phyloP scores from a whole-genome alignment of 1,140 invertebrate genomes.

The Pogonomyrmex californicus region DNA sequence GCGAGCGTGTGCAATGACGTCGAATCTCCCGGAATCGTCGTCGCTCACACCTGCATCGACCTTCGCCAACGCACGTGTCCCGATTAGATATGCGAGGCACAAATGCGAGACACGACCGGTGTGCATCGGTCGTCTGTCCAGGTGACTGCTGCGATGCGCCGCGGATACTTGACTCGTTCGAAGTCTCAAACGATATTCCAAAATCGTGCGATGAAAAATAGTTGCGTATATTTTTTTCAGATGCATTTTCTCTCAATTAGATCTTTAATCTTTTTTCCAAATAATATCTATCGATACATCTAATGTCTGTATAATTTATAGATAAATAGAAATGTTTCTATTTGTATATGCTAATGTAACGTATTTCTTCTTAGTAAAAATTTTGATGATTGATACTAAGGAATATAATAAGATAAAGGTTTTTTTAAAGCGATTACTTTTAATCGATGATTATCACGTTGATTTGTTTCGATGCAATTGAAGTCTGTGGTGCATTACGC shows the following conservation, averaged over 20 bases:
- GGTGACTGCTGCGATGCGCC: slow-evolving; percentile 14
- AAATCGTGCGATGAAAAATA: slow-evolving; percentile 2
- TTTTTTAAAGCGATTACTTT: slow-evolving; percentile 11
- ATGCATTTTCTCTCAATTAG: neutral
- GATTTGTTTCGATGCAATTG: slow-evolving; percentile 19
- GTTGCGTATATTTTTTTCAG: neutral
- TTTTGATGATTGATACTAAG: neutral
- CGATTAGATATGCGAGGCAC: slow-evolving; percentile 69
- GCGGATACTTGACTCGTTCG: neutral
- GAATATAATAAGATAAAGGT: neutral
- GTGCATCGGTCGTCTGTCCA: slow-evolving; percentile 59
- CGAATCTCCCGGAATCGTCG: slow-evolving; percentile 67
- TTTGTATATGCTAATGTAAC: neutral
- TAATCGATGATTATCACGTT: neutral
- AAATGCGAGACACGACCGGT: slow-evolving; percentile 50
- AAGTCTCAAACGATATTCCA: neutral
- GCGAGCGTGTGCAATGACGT: slow-evolving; percentile 51
- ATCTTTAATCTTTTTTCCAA: neutral
- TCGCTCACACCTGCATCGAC: slow-evolving; percentile 71
- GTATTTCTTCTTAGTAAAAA: neutral
- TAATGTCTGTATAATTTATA: neutral
- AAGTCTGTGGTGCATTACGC: slow-evolving; percentile 61
- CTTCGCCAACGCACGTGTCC: slow-evolving; percentile 65
- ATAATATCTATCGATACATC: neutral
- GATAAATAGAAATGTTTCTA: neutral